A percentile compares a stretch with the other conserved stretches of the same genome.
Conservation (phyloP, 2,113 vertebrate genomes). For the Toxotes chatareus region DNA sequence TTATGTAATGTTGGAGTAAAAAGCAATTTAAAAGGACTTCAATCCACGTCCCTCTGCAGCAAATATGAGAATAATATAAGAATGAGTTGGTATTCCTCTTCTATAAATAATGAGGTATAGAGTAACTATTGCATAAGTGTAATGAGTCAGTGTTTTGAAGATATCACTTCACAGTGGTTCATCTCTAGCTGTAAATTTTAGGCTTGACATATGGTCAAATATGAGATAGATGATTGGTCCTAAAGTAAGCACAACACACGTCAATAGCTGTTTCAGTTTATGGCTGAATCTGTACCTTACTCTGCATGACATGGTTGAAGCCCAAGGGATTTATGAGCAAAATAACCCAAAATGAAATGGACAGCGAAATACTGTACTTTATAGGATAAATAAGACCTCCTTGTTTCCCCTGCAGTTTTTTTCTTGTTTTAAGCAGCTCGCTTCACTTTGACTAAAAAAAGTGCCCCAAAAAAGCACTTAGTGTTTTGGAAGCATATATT, state of each 20-base stretch:
- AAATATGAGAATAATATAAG: neutral
- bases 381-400: neutral
- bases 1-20: neutral
- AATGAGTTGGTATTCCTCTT: neutral
- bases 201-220: neutral
- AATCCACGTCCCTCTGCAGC: neutral
- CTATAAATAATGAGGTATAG: slow-evolving; percentile 17
- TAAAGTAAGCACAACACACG: slow-evolving; percentile 5
- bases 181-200: slow-evolving; percentile 10
- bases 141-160: slow-evolving; percentile 27
- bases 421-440: neutral
- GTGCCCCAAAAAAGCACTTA: neutral
- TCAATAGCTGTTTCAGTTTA: slow-evolving; percentile 19
- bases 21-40: neutral
- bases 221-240: neutral
- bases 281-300: slow-evolving; percentile 4
- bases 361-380: neutral
- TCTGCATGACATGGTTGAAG: neutral
- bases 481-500: neutral
- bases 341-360: neutral
- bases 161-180: neutral
- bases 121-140: neutral
- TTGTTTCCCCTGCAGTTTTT: neutral
- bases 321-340: neutral
- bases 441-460: neutral